phyloP scores from a whole-genome alignment of 2,888 invertebrate species.

The Ditylenchus weischeri region DNA sequence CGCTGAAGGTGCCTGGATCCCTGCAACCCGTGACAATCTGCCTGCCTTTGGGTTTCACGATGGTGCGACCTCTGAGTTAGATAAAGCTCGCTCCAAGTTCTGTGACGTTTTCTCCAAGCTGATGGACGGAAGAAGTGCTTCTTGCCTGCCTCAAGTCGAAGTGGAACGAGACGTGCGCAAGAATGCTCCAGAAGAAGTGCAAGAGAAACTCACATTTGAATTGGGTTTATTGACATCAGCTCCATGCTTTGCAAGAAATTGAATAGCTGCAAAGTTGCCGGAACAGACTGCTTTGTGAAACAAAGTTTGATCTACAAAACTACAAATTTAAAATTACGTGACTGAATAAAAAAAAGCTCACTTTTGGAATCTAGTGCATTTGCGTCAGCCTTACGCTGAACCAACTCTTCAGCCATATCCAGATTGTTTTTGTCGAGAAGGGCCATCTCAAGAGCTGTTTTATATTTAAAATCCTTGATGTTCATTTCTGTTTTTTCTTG shows the following conservation, averaged over 20 bases:
- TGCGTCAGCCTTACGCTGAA: slow-evolving; percentile 2
- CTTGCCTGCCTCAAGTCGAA: no score
- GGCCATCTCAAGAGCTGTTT: slow-evolving; percentile 31
- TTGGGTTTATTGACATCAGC: slow-evolving; percentile 26
- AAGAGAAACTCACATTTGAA: slow-evolving; percentile 20
- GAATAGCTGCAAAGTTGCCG: slow-evolving; percentile 26
- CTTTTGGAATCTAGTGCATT: background rate
- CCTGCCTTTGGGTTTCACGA: no score
- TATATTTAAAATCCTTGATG: slow-evolving; percentile 3
- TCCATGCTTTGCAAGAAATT: slow-evolving; percentile 28
- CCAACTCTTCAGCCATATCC: slow-evolving; percentile 34
- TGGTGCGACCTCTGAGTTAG: no score
- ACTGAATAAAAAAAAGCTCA: background rate
- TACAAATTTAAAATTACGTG: background rate
- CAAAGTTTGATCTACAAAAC: slow-evolving; percentile 27
- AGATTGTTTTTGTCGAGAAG: slow-evolving; percentile 29
- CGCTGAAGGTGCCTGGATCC: no score
- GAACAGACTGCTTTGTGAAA: slow-evolving; percentile 31
- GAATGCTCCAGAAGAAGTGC: no score
- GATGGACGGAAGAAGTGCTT: no score
- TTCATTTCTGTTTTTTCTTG: slow-evolving; percentile 28
- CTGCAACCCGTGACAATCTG: no score
- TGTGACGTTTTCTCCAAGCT: no score
- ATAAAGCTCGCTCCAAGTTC: no score
- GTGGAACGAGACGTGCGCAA: no score